A percentile compares a stretch with the other conserved stretches of the same genome.
phyloP scores from a whole-genome alignment of 1,140 invertebrate species.

The Octopus sinensis region DNA sequence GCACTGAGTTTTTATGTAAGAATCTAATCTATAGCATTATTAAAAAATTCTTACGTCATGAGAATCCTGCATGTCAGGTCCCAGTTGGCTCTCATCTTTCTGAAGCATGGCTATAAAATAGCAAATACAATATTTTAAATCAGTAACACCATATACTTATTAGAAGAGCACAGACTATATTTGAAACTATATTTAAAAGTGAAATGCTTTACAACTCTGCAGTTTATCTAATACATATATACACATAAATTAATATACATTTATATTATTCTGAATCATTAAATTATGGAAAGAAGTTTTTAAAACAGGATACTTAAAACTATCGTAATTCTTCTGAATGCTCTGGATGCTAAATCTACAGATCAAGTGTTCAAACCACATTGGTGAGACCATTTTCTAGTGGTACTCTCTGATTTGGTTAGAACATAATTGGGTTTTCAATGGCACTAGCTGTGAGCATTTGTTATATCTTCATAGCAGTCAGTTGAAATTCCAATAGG shows the following conservation, averaged over 20 bases:
- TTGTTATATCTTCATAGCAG: no score
- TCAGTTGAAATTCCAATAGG: no score
- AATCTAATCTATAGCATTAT: neutral
- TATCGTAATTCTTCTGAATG: no score
- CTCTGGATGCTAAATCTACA: no score
- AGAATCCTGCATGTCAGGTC: neutral
- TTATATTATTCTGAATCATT: neutral
- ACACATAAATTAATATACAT: neutral
- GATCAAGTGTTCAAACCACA: no score
- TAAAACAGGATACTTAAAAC: neutral
- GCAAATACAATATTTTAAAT: neutral
- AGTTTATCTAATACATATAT: neutral
- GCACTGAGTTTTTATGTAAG: neutral
- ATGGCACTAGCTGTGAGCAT: no score
- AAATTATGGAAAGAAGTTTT: neutral
- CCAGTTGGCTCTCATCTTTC: neutral
- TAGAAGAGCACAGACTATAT: neutral
- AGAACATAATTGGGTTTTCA: no score
- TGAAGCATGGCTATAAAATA: conserved; percentile 4
- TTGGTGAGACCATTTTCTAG: no score
- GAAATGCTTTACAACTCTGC: neutral
- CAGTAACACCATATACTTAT: neutral
- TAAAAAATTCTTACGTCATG: neutral
- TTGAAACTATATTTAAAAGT: neutral
- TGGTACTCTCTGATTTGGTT: no score